Conservation (phyloP, 2,797 vertebrate genomes). For the Ataeniobius toweri region DNA sequence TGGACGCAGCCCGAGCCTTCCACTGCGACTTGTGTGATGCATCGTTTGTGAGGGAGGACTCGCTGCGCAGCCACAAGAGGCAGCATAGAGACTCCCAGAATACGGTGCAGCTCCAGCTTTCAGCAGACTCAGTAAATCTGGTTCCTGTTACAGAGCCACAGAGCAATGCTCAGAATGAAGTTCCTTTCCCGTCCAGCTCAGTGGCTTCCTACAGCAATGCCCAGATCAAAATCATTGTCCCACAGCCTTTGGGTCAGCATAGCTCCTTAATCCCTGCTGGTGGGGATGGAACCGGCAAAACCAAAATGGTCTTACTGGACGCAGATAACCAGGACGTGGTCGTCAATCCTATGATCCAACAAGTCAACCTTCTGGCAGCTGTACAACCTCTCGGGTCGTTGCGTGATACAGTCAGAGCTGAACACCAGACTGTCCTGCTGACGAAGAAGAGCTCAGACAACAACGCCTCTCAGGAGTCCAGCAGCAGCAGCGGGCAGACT, state of each 20-base stretch:
- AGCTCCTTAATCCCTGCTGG: constrained; percentile 71
- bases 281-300: constrained; percentile 52
- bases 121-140: constrained; percentile 1
- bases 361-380: constrained; percentile 88
- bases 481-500: constrained; percentile 72
- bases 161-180: constrained; percentile 27
- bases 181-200: constrained; percentile 51
- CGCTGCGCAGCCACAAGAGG: constrained; percentile 92
- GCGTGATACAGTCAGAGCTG: constrained; percentile 63
- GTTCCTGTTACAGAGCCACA: constrained; percentile 27
- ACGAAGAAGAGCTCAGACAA: constrained; percentile 75
- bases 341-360: constrained; percentile 88
- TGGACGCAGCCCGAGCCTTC: constrained; percentile 91
- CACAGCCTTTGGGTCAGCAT: constrained; percentile 80
- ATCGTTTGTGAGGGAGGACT: constrained; percentile 94
- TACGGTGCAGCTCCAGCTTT: constrained; percentile 74
- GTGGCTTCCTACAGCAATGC: constrained; percentile 78
- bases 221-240: constrained; percentile 91
- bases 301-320: constrained; percentile 72
- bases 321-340: constrained; percentile 75
- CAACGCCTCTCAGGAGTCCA: constrained; percentile 69
- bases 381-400: constrained; percentile 68
- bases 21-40: constrained; percentile 89
- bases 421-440: constrained; percentile 83
- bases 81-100: constrained; percentile 85